Conservation (phyloP, 2,888 invertebrate genomes). For the Erannis defoliaria region DNA sequence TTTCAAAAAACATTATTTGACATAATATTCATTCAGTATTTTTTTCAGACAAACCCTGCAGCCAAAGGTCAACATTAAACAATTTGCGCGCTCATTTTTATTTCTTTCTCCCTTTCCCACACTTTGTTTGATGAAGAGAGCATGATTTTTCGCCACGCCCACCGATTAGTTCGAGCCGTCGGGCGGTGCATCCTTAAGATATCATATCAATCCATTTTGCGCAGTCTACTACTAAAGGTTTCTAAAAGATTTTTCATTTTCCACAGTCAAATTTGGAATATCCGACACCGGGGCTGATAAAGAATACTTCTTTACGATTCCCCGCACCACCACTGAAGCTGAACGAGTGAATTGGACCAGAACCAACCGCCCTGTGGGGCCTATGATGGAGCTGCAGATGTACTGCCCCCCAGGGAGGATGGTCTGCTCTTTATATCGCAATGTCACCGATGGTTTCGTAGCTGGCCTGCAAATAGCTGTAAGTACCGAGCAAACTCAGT, state of each 20-base stretch:
- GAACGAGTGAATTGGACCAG: slow-evolving; percentile 70
- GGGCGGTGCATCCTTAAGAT: too few species aligned
- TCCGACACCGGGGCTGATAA: slow-evolving; percentile 71
- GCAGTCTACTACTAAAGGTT: not conserved
- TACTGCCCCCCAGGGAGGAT: slow-evolving; percentile 73
- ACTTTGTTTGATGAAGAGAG: too few species aligned
- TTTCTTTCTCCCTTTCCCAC: too few species aligned
- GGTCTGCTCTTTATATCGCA: slow-evolving; percentile 70
- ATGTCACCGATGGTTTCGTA: slow-evolving; percentile 73
- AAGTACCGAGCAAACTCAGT: slow-evolving; percentile 46
- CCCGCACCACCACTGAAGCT: slow-evolving; percentile 71
- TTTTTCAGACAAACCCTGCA: too few species aligned
- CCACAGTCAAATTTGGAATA: slow-evolving; percentile 72
- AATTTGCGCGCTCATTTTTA: too few species aligned
- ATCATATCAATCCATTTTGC: too few species aligned
- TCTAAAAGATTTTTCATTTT: too few species aligned
- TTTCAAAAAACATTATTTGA: too few species aligned
- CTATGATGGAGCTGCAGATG: slow-evolving; percentile 71
- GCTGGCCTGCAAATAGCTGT: slow-evolving; percentile 79
- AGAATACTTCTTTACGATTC: slow-evolving; percentile 79
- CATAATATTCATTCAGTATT: too few species aligned
- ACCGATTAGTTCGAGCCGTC: too few species aligned
- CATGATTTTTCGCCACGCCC: too few species aligned
- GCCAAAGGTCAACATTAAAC: too few species aligned
- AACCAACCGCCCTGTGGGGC: slow-evolving; percentile 67